Base-by-base conservation (phyloP, 2,888 invertebrate genomes). In the Tuta absoluta region DNA sequence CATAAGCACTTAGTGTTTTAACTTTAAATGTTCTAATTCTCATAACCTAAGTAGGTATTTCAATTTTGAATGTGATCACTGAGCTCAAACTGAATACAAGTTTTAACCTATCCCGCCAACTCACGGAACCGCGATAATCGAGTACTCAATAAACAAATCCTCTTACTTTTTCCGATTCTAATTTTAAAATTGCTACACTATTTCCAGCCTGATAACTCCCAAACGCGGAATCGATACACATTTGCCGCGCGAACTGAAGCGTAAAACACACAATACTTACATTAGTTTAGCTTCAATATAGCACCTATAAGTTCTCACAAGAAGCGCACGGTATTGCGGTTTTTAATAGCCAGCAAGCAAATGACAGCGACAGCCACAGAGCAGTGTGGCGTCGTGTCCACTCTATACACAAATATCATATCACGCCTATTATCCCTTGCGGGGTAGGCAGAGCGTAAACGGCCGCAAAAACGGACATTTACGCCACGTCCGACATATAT, bases 141-240 rank as follows among this genome's bases (percentile, higher is more conserved):
- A 45, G 45, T 45, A 4, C 12, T 14, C 45, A 17, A n/a, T n/a
- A n/a, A 45, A 19, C 48, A 48, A 49, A 49, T 49, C 49, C 49
- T 49, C 49, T 49, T 49, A 49, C 49, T 49, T 49, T 49, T 49
- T 49, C 21, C 19, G 49, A 19, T 21, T 23, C 21, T 8, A 49
- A 49, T 14, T 23, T 53, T 8, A 23, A 53, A 53, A 53, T 23
- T 3, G 51, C 23, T 23, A 14, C 37, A 58, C 38, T 19, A 19
- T 58, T 37, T 58, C 58, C 58, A 14, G 14, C 38, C 58, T 58
- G 37, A 21, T 58, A 58, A 58, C 37, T 58, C n/a, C 58, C 38
- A 58, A 58, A 38, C 17, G 33, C 56, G 56, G 56, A 56, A 56
- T 56, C 56, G 28, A 56, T 56, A 56, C 28, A 56, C 56, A 28